Evolutionary conservation across 1,140 invertebrate genomes (phyloP).

Genomic region (Telenomus remus): DNA sequence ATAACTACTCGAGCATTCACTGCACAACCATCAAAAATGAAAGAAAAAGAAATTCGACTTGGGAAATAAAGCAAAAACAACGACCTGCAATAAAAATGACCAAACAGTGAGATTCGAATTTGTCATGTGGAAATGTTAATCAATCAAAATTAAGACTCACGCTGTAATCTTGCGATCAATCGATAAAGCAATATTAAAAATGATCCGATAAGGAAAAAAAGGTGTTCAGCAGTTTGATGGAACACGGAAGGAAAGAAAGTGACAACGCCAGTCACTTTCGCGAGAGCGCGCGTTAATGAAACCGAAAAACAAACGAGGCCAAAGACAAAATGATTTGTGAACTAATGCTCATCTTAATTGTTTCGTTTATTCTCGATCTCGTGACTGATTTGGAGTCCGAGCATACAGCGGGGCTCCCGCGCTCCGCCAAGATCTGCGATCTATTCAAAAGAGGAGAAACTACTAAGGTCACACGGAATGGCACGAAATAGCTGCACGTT

Average conservation of each 20-base stretch:
- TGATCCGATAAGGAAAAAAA: too few relatives aligned
- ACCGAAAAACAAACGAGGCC: conserved; percentile 26
- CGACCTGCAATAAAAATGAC: too few relatives aligned
- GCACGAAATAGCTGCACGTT: conserved; percentile 56
- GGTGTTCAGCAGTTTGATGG: neutral
- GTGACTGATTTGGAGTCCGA: conserved; percentile 55
- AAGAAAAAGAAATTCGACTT: too few relatives aligned
- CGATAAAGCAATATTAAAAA: too few relatives aligned
- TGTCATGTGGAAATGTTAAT: too few relatives aligned
- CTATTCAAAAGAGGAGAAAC: conserved; percentile 59
- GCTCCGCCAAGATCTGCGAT: conserved; percentile 56
- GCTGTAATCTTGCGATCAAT: too few relatives aligned
- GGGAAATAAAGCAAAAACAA: too few relatives aligned
- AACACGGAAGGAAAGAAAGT: conserved; percentile 1
- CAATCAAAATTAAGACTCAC: too few relatives aligned
- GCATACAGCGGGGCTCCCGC: conserved; percentile 36
- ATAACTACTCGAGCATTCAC: conserved; percentile 41
- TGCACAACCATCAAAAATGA: conserved; percentile 3
- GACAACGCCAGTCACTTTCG: conserved; percentile 26
- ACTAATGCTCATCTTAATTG: conserved; percentile 56
- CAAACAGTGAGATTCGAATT: too few relatives aligned
- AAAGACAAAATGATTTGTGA: conserved; percentile 41
- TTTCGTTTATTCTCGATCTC: conserved; percentile 60
- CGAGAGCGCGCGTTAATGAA: conserved; percentile 29
- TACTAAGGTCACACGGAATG: conserved; percentile 57